Conservation (phyloP, 2,888 invertebrate species). For the Pseudococcus jackbeardsleyi region DNA sequence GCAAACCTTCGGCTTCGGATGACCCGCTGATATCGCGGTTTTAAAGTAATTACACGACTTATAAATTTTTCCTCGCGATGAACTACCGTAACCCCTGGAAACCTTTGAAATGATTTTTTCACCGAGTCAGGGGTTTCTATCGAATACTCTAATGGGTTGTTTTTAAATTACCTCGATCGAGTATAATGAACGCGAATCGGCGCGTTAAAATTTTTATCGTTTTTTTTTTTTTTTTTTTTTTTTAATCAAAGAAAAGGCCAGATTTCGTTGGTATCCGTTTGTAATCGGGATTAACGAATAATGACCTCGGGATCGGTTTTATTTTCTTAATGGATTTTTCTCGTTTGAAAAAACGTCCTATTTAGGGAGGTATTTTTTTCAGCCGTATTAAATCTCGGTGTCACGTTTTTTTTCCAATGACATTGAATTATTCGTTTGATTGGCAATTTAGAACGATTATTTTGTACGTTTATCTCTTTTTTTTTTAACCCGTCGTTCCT, state of each 20-base stretch:
- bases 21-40: neutral
- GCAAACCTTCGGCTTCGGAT: neutral
- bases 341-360: neutral
- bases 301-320: slow-evolving; percentile 16
- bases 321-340: slow-evolving; percentile 18
- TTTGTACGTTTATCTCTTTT: neutral
- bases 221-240: neutral
- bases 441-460: neutral
- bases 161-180: neutral
- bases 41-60: neutral
- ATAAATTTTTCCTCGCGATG: neutral
- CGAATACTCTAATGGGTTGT: neutral
- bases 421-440: slow-evolving; percentile 31
- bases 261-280: neutral
- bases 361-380: neutral
- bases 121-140: neutral
- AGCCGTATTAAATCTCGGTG: neutral
- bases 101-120: neutral
- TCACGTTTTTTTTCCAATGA: neutral
- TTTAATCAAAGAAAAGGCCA: slow-evolving; percentile 14
- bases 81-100: neutral
- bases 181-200: neutral
- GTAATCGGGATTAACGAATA: slow-evolving; percentile 13
- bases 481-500: neutral
- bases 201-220: slow-evolving; percentile 18